Conservation (phyloP, 1,140 invertebrate species). For the Conopomorpha cramerella region DNA sequence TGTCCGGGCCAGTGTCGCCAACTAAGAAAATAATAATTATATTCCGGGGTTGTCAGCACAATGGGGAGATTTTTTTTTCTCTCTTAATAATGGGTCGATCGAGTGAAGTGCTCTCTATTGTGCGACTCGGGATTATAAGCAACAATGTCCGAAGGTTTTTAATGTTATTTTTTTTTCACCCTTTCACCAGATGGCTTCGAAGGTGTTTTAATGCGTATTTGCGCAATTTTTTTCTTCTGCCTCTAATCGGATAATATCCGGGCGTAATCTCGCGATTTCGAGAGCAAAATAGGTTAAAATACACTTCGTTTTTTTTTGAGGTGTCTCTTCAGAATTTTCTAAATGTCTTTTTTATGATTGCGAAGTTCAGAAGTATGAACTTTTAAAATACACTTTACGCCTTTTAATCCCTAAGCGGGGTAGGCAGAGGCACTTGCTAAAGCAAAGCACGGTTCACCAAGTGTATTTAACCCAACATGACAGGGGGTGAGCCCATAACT, state of each 20-base stretch:
- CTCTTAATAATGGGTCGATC: constrained; percentile 14
- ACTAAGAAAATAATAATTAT: constrained; percentile 59
- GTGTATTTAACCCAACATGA: too few species aligned
- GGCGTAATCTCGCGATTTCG: neutral
- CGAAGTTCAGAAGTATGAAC: too few species aligned
- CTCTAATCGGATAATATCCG: constrained; percentile 15
- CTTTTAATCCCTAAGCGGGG: too few species aligned
- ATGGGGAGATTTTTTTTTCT: constrained; percentile 26
- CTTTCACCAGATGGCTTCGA: constrained; percentile 28
- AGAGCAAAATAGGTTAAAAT: neutral
- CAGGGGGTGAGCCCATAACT: too few species aligned
- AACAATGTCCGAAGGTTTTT: constrained; percentile 36
- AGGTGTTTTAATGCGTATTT: constrained; percentile 47
- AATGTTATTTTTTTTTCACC: constrained; percentile 14
- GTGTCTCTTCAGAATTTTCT: too few species aligned
- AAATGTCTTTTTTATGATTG: too few species aligned
- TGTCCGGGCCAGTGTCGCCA: constrained; percentile 48
- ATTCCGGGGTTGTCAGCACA: constrained; percentile 36
- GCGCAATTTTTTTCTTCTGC: constrained; percentile 25
- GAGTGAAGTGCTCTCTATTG: constrained; percentile 53
- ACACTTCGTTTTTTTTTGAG: too few species aligned
- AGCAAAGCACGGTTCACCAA: too few species aligned
- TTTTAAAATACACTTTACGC: too few species aligned
- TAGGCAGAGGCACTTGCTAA: too few species aligned
- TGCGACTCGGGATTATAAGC: constrained; percentile 34